Base-by-base conservation (phyloP, 64 coral and sea anemone species). In the Platygyra sinensis region DNA sequence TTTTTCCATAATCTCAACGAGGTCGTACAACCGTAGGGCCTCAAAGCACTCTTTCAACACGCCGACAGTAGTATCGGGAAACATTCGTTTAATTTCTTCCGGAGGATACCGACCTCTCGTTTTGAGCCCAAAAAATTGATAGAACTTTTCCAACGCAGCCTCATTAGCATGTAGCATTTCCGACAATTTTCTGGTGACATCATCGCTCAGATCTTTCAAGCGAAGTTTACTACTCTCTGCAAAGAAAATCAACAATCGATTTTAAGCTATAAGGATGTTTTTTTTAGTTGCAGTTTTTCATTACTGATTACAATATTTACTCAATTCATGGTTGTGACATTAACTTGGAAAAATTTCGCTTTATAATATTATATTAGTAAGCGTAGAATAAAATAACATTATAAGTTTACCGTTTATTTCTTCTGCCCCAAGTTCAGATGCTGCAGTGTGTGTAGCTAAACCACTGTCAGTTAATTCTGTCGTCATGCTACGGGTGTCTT, bases 161-260 rank as follows among this genome's bases (percentile, higher is more conserved):
- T 11, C 18, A 18, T 83, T 62, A 83, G 3, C 5, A 7, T 67
- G 1, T 15, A 69, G 62, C n/a, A 62, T 83, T 20, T 2, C 0
- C 11, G 2, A 36, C 60, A 83, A 4, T 63, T 83, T 33, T 13
- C 0, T 0, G 31, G 59, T 42, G 14, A 67, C 8, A 42, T 67
- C 19, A 14, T 42, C 32, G 17, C 62, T 83, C 20, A 83, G 1
- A 38, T 83, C 80, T 83, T 83, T 83, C 80, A 83, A 65, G 59
- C 62, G 49, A 8, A 27, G 62, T 65, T 67, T 33, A 22, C 11
- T 2, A 20, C 8, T 20, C 22, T 69, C 65, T n/a, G 25, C 22
- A 18, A 22, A 39, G 29, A 42, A 15, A 32, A 30, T n/a, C n/a
- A n/a, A n/a, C n/a, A n/a, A n/a, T n/a, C n/a, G n/a, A n/a, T n/a